These are phyloP conservation scores for Antheraea yamamai DNA, from an alignment of 2,888 invertebrate genomes.

Conservation along the genomic window DNA sequence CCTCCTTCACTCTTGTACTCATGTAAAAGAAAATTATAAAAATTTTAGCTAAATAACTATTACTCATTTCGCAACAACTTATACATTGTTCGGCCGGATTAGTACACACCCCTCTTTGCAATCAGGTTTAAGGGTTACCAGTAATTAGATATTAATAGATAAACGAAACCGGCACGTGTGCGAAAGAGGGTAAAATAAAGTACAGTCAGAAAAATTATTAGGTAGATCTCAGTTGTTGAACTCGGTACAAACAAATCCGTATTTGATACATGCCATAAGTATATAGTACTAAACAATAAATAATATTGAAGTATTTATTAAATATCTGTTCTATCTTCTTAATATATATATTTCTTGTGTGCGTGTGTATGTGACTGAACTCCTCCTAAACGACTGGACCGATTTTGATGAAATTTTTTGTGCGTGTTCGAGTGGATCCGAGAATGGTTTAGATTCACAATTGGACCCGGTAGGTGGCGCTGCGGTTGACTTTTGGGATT, in stretches of 20 bases:
- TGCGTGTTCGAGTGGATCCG: no score
- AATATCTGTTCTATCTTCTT: not conserved
- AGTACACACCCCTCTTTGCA: constrained; percentile 23
- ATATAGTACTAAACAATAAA: not conserved
- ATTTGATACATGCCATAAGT: not conserved
- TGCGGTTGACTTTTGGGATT: no score
- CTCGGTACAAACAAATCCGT: not conserved
- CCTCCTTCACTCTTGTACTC: not conserved
- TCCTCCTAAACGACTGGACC: no score
- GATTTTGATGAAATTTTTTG: no score
- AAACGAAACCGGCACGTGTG: constrained; percentile 48
- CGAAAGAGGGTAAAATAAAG: constrained; percentile 21
- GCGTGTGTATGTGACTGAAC: no score
- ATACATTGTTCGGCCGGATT: constrained; percentile 37
- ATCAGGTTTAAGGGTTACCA: constrained; percentile 39
- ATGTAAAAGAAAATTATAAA: not conserved
- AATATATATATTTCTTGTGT: no score
- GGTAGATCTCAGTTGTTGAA: not conserved
- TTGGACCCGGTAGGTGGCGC: no score
- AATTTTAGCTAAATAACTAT: constrained; percentile 2
- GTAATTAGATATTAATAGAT: constrained; percentile 69
- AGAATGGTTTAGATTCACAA: no score
- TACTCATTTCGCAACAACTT: constrained; percentile 2
- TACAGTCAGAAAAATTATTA: constrained; percentile 3
- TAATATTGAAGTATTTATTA: no score